Evolutionary conservation across 2,888 invertebrate genomes (phyloP), one percentile per base, ranked within the genome.

Genomic region (Drosophila siamana): DNA sequence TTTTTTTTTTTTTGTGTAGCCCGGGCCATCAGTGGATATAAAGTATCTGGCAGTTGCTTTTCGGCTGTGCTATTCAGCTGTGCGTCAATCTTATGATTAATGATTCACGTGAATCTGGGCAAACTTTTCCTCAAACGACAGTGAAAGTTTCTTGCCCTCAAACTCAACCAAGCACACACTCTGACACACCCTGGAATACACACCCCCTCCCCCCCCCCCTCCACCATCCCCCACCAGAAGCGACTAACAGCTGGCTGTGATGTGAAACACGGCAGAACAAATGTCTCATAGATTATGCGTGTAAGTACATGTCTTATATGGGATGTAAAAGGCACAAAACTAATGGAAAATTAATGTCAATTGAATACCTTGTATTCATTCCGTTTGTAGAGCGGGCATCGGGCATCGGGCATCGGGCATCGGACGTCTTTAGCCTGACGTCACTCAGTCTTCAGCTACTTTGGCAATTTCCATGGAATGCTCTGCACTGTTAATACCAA

Each of bases 21-120:
- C n/a, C n/a, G n/a, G n/a, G 16, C 19, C n/a, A 46, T 36, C 33
- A 55, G 48, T 56, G 26, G 26, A 30, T 41, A 13, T 26, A 24
- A 36, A 19, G 62, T 62, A 66, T 54, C 52, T 28, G 38, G 16
- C 40, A 41, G 19, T 41, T 52, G 13, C 15, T 13, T 38, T 2
- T 8, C 8, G 13, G n/a, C 38, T 19, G 30, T 9, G 41, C 19
- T 30, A 44, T 51, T 63, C 61, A 57, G 57, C 76, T 62, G 50
- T 59, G 48, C 46, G 22, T 52, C 72, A 63, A 67, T 62, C 62
- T 24, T 61, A 57, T 74, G 75, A 78, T 78, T 78, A 78, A 75
- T 75, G 63, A 52, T 62, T 38, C 46, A 43, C 41, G 60, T 48
- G 55, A 61, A 43, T 48, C 16, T 48, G 47, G 22, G 16, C 15